phyloP scores from a whole-genome alignment of 2,797 vertebrate genomes.

The Spheniscus humboldti region DNA sequence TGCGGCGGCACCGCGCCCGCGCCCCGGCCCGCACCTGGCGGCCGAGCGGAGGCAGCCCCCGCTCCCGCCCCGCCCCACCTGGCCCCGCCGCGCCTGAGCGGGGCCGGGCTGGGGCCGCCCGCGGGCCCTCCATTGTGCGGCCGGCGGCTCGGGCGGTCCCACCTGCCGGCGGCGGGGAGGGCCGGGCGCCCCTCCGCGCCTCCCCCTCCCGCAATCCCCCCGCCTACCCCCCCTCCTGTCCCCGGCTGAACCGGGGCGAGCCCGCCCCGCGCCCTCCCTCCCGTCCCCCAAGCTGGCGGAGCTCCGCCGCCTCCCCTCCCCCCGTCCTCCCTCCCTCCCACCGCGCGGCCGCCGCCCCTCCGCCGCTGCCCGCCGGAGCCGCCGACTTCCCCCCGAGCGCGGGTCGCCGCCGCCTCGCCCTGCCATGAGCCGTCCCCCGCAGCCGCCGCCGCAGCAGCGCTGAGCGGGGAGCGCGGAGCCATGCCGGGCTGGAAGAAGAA shows the following conservation, averaged over 20 bases:
- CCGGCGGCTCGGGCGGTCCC: slow-evolving; percentile 42
- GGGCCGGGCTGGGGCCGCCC: neutral
- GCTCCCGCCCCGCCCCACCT: neutral
- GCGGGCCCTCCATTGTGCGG: slow-evolving; percentile 22
- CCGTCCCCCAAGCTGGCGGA: neutral
- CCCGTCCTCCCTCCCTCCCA: neutral
- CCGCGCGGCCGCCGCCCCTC: slow-evolving; percentile 34
- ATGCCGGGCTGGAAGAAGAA: slow-evolving; percentile 99
- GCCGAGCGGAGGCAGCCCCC: neutral
- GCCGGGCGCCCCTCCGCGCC: neutral
- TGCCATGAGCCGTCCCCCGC: slow-evolving; percentile 42
- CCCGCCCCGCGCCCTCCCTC: neutral
- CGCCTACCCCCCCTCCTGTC: neutral
- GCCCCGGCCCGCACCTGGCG: neutral
- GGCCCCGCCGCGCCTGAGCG: neutral
- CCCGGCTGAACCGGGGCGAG: slow-evolving; percentile 22
- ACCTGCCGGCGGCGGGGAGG: slow-evolving; percentile 65
- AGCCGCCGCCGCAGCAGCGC: slow-evolving; percentile 22
- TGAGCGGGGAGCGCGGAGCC: slow-evolving; percentile 72
- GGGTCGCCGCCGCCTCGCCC: neutral
- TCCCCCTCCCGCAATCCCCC: neutral
- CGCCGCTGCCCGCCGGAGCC: slow-evolving; percentile 15
- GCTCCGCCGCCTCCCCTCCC: neutral
- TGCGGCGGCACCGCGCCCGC: neutral
- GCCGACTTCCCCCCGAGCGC: neutral